These are phyloP conservation scores for Scrobipalpa atriplicella DNA, from an alignment of 2,888 invertebrate species.

Conservation along the genomic window DNA sequence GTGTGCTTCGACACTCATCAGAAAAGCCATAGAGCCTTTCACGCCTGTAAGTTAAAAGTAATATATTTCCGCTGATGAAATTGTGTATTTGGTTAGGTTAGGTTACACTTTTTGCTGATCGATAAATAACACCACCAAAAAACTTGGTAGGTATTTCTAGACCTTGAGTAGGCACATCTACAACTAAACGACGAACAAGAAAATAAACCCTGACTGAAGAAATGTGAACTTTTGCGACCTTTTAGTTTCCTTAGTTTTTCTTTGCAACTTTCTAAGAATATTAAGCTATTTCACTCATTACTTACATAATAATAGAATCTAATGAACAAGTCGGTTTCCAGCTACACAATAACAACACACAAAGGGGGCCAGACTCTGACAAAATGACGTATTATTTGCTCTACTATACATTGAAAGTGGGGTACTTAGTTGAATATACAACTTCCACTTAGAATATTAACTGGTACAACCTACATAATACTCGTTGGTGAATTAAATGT, in stretches of 20 bases:
- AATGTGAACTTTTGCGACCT: background rate
- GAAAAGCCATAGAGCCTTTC: too few species aligned
- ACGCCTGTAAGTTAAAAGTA: too few species aligned
- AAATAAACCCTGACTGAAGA: background rate
- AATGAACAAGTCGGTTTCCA: conserved; percentile 15
- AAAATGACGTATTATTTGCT: conserved; percentile 14
- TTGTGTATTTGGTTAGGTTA: too few species aligned
- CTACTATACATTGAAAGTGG: background rate
- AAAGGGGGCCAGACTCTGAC: conserved; percentile 12
- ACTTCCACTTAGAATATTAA: background rate
- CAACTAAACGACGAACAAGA: background rate
- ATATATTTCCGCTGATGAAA: too few species aligned
- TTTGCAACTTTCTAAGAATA: background rate
- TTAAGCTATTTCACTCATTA: conserved; percentile 4
- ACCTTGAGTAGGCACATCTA: too few species aligned
- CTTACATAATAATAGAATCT: conserved; percentile 26
- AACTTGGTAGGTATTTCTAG: too few species aligned
- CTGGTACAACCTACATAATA: background rate
- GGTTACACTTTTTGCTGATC: too few species aligned
- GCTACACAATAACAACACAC: conserved; percentile 25
- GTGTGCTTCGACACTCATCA: too few species aligned
- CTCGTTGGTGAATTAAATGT: too few species aligned
- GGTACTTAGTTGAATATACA: conserved; percentile 6
- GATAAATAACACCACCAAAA: too few species aligned
- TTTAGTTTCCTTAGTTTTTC: background rate